Evolutionary conservation across 23 tunicate species (phyloP).

Genomic region (Ciona savignyi): DNA sequence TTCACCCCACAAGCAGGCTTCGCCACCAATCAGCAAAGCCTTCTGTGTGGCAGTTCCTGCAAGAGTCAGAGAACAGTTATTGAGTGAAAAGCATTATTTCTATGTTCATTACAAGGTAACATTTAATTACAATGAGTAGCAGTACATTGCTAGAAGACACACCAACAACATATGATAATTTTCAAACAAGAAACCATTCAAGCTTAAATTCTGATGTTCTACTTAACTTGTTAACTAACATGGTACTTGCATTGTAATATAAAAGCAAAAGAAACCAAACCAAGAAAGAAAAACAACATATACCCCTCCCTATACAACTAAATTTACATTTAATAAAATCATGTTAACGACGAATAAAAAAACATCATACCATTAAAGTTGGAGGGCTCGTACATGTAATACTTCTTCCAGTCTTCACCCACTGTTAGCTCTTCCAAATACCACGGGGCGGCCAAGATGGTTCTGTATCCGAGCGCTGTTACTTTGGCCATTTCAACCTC

Average conservation of each 20-base stretch:
- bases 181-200: too few relatives aligned
- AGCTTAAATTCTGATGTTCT: too few relatives aligned
- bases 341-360: not conserved
- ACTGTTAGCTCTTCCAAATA: conserved; percentile 57
- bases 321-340: not conserved
- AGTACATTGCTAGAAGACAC: too few relatives aligned
- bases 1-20: conserved; percentile 97
- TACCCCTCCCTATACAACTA: not conserved
- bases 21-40: conserved; percentile 75
- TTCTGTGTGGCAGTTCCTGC: conserved; percentile 87
- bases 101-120: too few relatives aligned
- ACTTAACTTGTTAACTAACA: too few relatives aligned
- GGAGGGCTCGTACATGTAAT: conserved; percentile 64
- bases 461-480: conserved; percentile 48
- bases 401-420: conserved; percentile 71
- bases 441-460: conserved; percentile 77
- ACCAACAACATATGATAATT: too few relatives aligned
- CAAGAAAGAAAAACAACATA: too few relatives aligned
- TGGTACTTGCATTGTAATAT: too few relatives aligned
- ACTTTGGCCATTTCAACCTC: conserved; percentile 48
- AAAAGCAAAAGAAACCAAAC: too few relatives aligned
- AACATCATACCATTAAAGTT: conserved; percentile 64
- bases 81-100: too few relatives aligned
- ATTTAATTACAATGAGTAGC: too few relatives aligned
- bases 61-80: not conserved